Evolutionary conservation across 2,888 invertebrate species (phyloP), one percentile per base, ranked within the genome.

Genomic region (Autographa pulchrina): DNA sequence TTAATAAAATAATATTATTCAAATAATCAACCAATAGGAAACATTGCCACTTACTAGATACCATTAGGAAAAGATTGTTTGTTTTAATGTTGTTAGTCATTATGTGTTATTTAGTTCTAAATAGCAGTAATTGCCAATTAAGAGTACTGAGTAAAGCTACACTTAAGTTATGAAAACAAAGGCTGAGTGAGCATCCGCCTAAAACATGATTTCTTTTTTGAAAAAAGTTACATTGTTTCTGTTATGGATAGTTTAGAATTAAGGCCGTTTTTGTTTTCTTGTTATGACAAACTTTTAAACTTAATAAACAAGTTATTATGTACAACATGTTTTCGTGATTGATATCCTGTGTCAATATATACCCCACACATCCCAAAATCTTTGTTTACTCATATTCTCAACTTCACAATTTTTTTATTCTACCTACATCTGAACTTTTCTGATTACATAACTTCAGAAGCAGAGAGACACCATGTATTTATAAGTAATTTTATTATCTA

Each of bases 171-270:
- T 71, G 52, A 5, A 5, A 63, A 43, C 16, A 52, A 11, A 61
- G 4, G 11, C 61, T 2, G 7, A 25, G 20, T 43, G 20, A 32
- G 16, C 20, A 14, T 61, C 43, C 43, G 11, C 11, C 25, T 25
- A 65, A 81, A 84, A 81, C 72, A 60, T 58, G 65, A 54, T 66
- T 31, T 56, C 76, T 74, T 83, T 77, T 61, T 69, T 38, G 20
- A 64, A 61, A 65, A 70, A 62, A 72, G 72, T 65, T 52, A 62
- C 62, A 56, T 63, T 60, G 74, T 84, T 82, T 74, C 66, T 56
- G 54, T 2, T 38, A 31, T 9, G 20, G 25, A 20, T 56, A 16
- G 54, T 63, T 69, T 32, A 11, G 11, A 13, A 54, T 41, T 52
- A 68, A 14, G 32, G 38, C 48, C 52, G 25, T 54, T 70, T 64